Evolutionary conservation across 2,113 vertebrate species (phyloP), one percentile per base, ranked within the genome.

Genomic region (Piaya cayana): DNA sequence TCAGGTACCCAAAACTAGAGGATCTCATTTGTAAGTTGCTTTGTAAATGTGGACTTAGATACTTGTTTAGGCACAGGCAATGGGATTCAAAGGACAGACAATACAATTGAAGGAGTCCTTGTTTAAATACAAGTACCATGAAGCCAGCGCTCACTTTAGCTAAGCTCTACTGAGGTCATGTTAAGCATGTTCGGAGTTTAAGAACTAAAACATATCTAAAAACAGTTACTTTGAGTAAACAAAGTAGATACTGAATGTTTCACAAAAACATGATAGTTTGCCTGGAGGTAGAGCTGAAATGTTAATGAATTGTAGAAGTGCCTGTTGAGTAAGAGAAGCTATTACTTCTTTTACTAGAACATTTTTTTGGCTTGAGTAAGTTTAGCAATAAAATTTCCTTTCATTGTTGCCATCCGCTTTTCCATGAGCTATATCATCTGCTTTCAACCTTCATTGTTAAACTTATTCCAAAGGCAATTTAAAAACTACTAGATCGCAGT

Each of bases 201-300:
- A 64, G 67, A 75, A 36, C 20, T 30, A 39, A 39, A 39, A 39
- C 2, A 0, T 12, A 69, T 53, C 59, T 93, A 42, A 70, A 86
- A 67, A 36, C 64, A 76, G 60, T 65, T 79, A n/a, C 26, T 72
- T 27, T 42, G 14, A 82, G 25, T 80, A 95, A 93, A 75, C 1
- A 2, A 63, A 91, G 52, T 60, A 49, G 69, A 62, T 82, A 79
- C 37, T 34, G 90, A 6, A 60, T 63, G 37, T 45, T 52, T 52
- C 67, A 91, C 53, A 90, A 93, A 95, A 88, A 64, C 22, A 29
- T 10, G 25, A 68, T 21, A 16, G 18, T 36, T 81, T 87, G 77
- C 67, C 89, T 94, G 65, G n/a, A 94, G 63, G 65, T 52, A 70
- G 94, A 92, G 53, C n/a, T 94, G 77, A 89, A 90, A 91, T 72